phyloP scores from a whole-genome alignment of 2,113 vertebrate genomes.

The Sclerurus mexicanus region DNA sequence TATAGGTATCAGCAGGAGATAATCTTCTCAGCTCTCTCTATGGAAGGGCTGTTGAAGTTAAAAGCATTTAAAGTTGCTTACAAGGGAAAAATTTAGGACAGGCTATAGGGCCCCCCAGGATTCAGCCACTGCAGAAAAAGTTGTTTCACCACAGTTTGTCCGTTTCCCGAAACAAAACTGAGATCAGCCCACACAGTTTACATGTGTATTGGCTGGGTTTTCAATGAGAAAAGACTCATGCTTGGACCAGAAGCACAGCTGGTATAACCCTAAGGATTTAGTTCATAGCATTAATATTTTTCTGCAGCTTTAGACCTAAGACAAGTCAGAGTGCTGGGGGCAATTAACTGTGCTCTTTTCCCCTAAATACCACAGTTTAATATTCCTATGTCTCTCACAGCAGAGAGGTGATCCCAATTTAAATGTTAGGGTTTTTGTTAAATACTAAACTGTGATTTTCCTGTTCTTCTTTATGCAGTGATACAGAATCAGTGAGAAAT shows the following conservation, averaged over 20 bases:
- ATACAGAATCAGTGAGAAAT: neutral
- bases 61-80: neutral
- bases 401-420: neutral
- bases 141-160: neutral
- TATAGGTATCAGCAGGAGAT: neutral
- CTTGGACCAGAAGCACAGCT: conserved; percentile 15
- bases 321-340: neutral
- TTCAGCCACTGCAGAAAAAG: neutral
- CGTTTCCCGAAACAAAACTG: neutral
- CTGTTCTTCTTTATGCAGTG: neutral
- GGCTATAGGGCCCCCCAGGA: neutral
- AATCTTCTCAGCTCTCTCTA: neutral
- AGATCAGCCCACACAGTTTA: neutral
- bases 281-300: neutral
- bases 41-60: neutral
- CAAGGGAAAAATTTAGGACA: neutral
- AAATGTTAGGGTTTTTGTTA: neutral
- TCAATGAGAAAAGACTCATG: neutral
- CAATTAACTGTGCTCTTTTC: neutral
- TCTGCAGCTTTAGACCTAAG: neutral
- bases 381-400: neutral
- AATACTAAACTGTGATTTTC: neutral
- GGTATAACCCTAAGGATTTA: neutral
- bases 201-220: neutral
- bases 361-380: neutral